Base-by-base conservation (phyloP, 2,113 vertebrate species). In the Melospiza melodia region DNA sequence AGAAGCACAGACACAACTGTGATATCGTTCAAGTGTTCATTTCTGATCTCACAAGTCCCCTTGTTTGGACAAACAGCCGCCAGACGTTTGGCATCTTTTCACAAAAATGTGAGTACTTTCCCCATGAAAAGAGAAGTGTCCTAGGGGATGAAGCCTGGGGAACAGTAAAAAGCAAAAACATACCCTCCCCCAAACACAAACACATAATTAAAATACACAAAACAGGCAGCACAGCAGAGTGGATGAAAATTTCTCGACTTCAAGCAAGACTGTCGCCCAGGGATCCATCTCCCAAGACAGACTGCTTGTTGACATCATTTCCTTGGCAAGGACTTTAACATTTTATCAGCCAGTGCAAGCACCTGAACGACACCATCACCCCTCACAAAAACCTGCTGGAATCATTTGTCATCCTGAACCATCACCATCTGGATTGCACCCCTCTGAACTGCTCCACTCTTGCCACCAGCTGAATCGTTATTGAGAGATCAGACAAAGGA, bases 331-430 rank as follows among this genome's bases (percentile, higher is more conserved):
- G 31, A 20, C 76, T 94, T 92, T 84, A 93, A 89, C 65, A 75
- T 81, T 95, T 92, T 96, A 93, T 94, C 92, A 92, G 90, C 61
- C 90, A 58, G 35, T 54, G 79, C 76, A 93, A 90, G 61, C 76
- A 96, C 88, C 90, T 95, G 73, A 96, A 90, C 84, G 77, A 73
- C 35, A 88, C 84, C 71, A 90, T 72, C 90, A 84, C n/a, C 49
- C 49, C 80, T 81, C 92, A 88, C 35, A 92, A 88, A 92, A 90
- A 80, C 86, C 83, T 93, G 79, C 58, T 90, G 65, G 57, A 96
- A 54, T 81, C 14, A 87, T 96, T 57, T 95, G 75, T 92, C 83
- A 81, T 75, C 86, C 66, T 68, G 48, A 93, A 78, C 85, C 79
- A 84, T 72, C 72, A 75, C 61, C 87, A 88, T 69, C 83, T 95